Percentiles rank a stretch among this genome's conserved stretches.
phyloP scores from a whole-genome alignment of 2,797 vertebrate species.

The Epinephelus coioides region DNA sequence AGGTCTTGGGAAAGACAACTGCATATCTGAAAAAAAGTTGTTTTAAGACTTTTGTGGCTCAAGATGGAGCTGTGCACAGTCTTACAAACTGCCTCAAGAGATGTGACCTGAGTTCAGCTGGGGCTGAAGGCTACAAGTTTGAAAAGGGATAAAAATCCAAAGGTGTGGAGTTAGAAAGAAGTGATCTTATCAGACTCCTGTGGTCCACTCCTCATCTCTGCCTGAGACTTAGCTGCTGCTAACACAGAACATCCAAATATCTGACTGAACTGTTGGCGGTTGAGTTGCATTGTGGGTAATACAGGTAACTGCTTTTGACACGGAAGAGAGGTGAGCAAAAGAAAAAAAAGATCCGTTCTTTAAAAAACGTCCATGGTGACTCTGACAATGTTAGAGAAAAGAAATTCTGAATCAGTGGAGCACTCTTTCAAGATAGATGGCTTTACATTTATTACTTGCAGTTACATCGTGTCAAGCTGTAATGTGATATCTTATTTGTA shows the following conservation, averaged over 20 bases:
- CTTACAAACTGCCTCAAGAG: not conserved
- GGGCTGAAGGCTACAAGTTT: not conserved
- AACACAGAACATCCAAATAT: too few species aligned
- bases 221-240: too few species aligned
- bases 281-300: not conserved
- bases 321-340: not conserved
- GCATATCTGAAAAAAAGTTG: not conserved
- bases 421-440: not conserved
- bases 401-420: not conserved
- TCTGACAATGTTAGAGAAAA: not conserved
- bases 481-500: too few species aligned
- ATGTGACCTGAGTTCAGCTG: not conserved
- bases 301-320: not conserved
- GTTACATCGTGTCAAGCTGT: too few species aligned
- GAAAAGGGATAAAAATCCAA: too few species aligned
- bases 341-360: not conserved
- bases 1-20: not conserved
- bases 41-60: not conserved
- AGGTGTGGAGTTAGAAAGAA: too few species aligned
- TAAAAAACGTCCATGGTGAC: not conserved
- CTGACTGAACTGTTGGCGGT: too few species aligned
- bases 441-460: too few species aligned
- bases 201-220: too few species aligned
- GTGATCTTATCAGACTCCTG: too few species aligned
- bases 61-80: not conserved